Evolutionary conservation across 2,888 invertebrate genomes (phyloP), one percentile per base, ranked within the genome.

Genomic region (Leptodirus hochenwartii): DNA sequence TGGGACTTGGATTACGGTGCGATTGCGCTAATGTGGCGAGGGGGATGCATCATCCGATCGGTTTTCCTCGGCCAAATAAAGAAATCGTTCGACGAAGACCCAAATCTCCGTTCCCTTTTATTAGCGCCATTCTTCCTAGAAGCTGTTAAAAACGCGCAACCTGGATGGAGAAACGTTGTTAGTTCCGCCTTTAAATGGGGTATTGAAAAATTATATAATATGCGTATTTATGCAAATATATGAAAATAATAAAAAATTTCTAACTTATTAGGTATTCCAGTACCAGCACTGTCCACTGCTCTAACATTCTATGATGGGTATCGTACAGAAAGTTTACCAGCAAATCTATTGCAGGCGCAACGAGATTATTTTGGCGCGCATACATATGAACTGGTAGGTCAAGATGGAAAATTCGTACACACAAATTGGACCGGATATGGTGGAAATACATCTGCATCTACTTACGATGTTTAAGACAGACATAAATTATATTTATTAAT

Each of bases 381-480:
- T 54, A 98, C 96, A 0, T 98, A 98, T 49, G 95, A 98, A 59
- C 55, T 93, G 31, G 56, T 88, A 31, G 66, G 64, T 4, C 61
- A 79, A 37, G 93, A 93, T 25, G 95, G 93, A 3, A 69, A 68
- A 42, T 95, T 79, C 51, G 69, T 87, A 3, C 98, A 99, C 58
- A 96, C 96, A 37, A 96, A 98, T 61, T 98, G 98, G 98, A 98
- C 96, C 6, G 98, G 98, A 9, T 85, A 84, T 43, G 98, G 98
- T 16, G 93, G 93, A 35, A 82, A 85, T 47, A 87, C 91, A 4
- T 87, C 91, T 2, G 85, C 91, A n/a, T 77, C 84, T 35, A 87
- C 90, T 8, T 93, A 93, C 45, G 68, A 73, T 50, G 82, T 73
- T 34, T 81, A 66, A 57, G 22, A 9, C 6, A 24, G 25, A 8